These are phyloP conservation scores for Sphenopsis melanotis DNA, from an alignment of 2,797 vertebrate species.

Conservation along the genomic window DNA sequence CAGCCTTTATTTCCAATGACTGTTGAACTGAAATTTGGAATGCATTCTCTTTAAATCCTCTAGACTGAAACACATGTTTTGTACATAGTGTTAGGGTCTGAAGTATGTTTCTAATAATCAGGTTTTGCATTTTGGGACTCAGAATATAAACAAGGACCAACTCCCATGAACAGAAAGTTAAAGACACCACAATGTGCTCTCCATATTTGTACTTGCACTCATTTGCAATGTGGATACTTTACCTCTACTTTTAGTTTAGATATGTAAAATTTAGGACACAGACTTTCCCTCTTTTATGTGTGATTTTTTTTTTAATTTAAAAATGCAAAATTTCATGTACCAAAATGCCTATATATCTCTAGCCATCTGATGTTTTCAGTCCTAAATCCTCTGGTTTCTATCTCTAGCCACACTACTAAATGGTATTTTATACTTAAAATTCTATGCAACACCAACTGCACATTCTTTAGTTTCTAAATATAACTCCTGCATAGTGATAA, in stretches of 20 bases:
- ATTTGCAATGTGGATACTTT: background rate
- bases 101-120: background rate
- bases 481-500: background rate
- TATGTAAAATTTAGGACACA: background rate
- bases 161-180: background rate
- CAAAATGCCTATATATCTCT: background rate
- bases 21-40: background rate
- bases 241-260: background rate
- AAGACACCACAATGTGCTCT: accelerated
- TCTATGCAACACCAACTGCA: background rate
- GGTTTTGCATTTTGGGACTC: background rate
- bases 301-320: background rate
- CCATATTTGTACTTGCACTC: background rate
- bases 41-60: background rate
- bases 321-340: background rate
- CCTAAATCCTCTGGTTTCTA: background rate
- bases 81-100: background rate
- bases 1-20: background rate
- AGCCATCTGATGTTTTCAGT: background rate
- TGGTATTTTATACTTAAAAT: background rate
- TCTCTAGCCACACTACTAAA: background rate
- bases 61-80: background rate
- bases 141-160: background rate
- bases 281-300: background rate
- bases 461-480: background rate